Evolutionary conservation across 64 coral and sea anemone species (phyloP).

Genomic region (Platygyra sinensis): DNA sequence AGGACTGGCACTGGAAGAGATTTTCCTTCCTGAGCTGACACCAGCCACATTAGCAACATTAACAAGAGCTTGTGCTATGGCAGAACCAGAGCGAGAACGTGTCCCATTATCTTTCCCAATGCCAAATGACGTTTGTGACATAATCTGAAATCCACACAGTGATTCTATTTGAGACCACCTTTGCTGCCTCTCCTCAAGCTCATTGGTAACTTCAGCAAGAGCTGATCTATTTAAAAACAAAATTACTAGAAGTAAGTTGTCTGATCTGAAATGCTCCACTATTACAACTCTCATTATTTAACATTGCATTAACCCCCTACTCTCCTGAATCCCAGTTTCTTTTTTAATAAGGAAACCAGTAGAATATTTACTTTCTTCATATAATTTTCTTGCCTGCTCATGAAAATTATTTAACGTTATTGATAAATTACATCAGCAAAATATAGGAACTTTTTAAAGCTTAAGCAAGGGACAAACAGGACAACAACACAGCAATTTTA

Average conservation of each 20-base stretch:
- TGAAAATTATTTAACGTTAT: too few species aligned
- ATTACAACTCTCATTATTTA: too few species aligned
- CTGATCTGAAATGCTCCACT: too few species aligned
- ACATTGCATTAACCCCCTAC: too few species aligned
- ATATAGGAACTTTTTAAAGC: too few species aligned
- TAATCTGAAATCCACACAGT: slow-evolving; percentile 74
- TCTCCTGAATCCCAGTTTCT: too few species aligned
- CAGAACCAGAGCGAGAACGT: slow-evolving; percentile 35
- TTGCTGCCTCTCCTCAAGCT: slow-evolving; percentile 87
- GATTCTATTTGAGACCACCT: slow-evolving; percentile 90
- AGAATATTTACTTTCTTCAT: too few species aligned
- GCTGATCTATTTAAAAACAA: slow-evolving; percentile 50
- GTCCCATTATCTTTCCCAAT: neutral
- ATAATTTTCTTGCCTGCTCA: too few species aligned
- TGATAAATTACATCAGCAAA: too few species aligned
- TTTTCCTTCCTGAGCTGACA: slow-evolving; percentile 80
- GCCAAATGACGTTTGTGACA: slow-evolving; percentile 60
- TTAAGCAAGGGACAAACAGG: too few species aligned
- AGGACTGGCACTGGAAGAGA: slow-evolving; percentile 65
- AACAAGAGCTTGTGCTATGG: slow-evolving; percentile 76
- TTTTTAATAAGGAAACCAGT: too few species aligned
- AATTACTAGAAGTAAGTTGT: neutral
- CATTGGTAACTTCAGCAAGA: slow-evolving; percentile 87
- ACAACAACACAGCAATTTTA: too few species aligned
- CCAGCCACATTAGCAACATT: slow-evolving; percentile 88